Percentiles rank a stretch among this genome's conserved stretches.
Conservation (phyloP, 2,797 vertebrate genomes). For the Anguilla marmorata region DNA sequence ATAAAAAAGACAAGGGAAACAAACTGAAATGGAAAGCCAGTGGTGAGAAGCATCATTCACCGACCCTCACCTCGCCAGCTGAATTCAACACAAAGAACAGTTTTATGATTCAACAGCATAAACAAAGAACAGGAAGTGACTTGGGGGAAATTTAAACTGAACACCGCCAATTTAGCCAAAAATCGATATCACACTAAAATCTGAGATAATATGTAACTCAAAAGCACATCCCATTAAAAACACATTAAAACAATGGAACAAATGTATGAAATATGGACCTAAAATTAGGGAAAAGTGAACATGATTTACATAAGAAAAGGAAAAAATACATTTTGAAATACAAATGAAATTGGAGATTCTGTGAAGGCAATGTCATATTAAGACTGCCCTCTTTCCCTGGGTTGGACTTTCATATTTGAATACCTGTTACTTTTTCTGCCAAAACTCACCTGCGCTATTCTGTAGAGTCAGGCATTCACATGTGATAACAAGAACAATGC, state of each 20-base stretch:
- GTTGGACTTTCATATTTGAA: background rate
- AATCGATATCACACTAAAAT: background rate
- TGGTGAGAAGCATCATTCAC: background rate
- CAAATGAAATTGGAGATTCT: background rate
- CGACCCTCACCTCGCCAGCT: background rate
- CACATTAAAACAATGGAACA: background rate
- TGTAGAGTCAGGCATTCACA: background rate
- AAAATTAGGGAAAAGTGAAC: background rate
- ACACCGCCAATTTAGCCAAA: background rate
- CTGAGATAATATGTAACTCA: background rate
- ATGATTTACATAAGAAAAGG: background rate
- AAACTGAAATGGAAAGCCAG: background rate
- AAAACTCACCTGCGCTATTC: background rate
- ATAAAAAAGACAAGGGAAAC: background rate
- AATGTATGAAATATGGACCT: background rate
- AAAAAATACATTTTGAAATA: background rate
- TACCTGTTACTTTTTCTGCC: background rate
- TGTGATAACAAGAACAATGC: background rate
- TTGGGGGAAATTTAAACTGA: background rate
- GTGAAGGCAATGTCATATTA: background rate
- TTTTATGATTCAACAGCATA: background rate
- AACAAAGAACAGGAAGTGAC: background rate
- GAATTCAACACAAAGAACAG: background rate
- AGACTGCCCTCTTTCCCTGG: background rate
- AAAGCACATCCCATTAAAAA: background rate